A percentile compares a stretch with the other conserved stretches of the same genome.
These are phyloP conservation scores for Ascaphus truei DNA, from an alignment of 2,113 vertebrate species.

Conservation along the genomic window DNA sequence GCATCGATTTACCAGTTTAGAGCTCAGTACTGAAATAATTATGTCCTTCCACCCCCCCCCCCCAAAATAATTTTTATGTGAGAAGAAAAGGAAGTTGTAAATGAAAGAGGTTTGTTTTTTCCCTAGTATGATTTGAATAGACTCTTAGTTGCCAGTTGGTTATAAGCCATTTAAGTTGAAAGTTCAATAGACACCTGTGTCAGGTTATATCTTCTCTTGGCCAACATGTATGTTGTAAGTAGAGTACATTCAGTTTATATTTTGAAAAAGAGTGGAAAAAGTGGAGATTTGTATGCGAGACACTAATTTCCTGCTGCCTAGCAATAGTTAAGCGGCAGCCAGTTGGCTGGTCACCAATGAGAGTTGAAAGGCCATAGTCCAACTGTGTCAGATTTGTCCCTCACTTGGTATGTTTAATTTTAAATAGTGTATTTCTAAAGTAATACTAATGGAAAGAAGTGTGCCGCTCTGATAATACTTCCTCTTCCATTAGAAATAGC, in stretches of 20 bases:
- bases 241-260: conserved; percentile 51
- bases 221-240: conserved; percentile 36
- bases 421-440: conserved; percentile 60
- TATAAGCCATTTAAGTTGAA: conserved; percentile 48
- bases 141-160: conserved; percentile 43
- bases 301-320: conserved; percentile 49
- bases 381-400: conserved; percentile 61
- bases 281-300: conserved; percentile 42
- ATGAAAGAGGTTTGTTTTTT: conserved; percentile 21
- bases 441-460: conserved; percentile 55
- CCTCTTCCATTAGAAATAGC: conserved; percentile 54
- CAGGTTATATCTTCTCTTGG: conserved; percentile 43
- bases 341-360: conserved; percentile 51
- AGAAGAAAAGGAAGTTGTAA: conserved; percentile 31
- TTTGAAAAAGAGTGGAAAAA: conserved; percentile 53
- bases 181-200: conserved; percentile 62
- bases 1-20: neutral
- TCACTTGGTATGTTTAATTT: conserved; percentile 49
- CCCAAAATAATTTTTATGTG: conserved; percentile 1
- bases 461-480: conserved; percentile 56
- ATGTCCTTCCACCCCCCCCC: too few relatives aligned
- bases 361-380: conserved; percentile 60
- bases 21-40: conserved; percentile 25
- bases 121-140: conserved; percentile 27
- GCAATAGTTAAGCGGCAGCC: conserved; percentile 46